phyloP scores from a whole-genome alignment of 2,797 vertebrate genomes.

The Trachops cirrhosus region DNA sequence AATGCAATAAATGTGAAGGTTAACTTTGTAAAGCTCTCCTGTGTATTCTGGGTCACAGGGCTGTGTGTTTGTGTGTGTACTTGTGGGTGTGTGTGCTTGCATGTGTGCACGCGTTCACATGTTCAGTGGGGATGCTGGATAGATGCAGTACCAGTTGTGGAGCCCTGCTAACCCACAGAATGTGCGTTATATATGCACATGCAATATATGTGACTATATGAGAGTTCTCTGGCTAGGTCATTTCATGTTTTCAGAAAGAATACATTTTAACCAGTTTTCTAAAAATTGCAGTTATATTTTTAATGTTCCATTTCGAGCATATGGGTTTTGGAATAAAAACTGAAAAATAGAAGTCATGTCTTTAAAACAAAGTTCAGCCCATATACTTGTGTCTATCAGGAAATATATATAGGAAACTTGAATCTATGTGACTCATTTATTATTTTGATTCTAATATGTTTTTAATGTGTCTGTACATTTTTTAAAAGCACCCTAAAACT shows the following conservation, averaged over 20 bases:
- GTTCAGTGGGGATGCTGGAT: neutral
- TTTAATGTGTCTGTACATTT: constrained; percentile 12
- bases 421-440: constrained; percentile 17
- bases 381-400: constrained; percentile 30
- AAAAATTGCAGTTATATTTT: constrained; percentile 17
- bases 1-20: neutral
- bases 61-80: neutral
- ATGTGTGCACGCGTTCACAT: neutral
- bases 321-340: constrained; percentile 49
- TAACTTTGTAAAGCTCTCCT: constrained; percentile 23
- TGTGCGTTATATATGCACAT: neutral
- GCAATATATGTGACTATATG: neutral
- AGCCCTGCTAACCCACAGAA: neutral
- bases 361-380: constrained; percentile 42
- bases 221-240: neutral
- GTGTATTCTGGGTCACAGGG: neutral
- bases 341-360: constrained; percentile 2
- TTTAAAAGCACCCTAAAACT: neutral
- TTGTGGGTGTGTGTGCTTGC: neutral
- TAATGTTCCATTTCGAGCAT: constrained; percentile 16
- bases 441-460: constrained; percentile 31
- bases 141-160: neutral
- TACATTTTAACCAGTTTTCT: constrained; percentile 28
- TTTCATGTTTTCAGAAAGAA: constrained; percentile 35
- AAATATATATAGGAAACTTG: constrained; percentile 27